Base-by-base conservation (phyloP, 2,888 invertebrate genomes). In the Saturnia pavonia region DNA sequence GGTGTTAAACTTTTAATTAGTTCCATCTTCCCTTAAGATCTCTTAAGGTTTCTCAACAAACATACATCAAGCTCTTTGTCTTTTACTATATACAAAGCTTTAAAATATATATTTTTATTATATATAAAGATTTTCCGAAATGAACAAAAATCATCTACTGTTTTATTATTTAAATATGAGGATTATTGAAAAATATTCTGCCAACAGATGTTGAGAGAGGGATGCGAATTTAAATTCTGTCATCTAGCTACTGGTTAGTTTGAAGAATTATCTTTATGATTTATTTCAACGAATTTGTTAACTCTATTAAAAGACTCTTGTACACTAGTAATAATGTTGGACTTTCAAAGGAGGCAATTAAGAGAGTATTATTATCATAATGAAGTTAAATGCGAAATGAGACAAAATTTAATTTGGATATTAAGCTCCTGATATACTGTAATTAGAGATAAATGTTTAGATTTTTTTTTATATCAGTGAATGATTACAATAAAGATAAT, bases 1-100 rank as follows among this genome's bases (percentile, higher is more conserved):
- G 88, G 88, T 90, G 89, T 85, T 88, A 86, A 91, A 91, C 88
- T 91, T 91, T 90, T 91, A 91, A 91, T 91, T 91, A 91, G 88
- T 91, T 91, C 79, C 75, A 77, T 77, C 88, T 89, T 85, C 90
- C 85, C 80, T 81, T 82, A 89, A 88, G 86, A 87, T 86, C 83
- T 85, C 83, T 88, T 89, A 89, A 82, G 83, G 86, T 76, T 88
- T 85, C 84, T 83, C 80, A 78, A 75, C 78, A 74, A 79, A 78
- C 80, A 78, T 76, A 81, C 78, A 69, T 73, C 67, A 80, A 77
- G 79, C 78, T 82, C 78, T 79, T 82, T 85, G 83, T 82, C 86
- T 87, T 84, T 83, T 84, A 81, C 76, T 80, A 48, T 8, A 73
- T 71, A 73, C 70, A 71, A 72, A n/a, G 7, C 7, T 48, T 25